Percentiles rank a stretch among this genome's conserved stretches.
Evolutionary conservation across 2,113 vertebrate genomes (phyloP).

Genomic region (Ibidorhyncha struthersii): DNA sequence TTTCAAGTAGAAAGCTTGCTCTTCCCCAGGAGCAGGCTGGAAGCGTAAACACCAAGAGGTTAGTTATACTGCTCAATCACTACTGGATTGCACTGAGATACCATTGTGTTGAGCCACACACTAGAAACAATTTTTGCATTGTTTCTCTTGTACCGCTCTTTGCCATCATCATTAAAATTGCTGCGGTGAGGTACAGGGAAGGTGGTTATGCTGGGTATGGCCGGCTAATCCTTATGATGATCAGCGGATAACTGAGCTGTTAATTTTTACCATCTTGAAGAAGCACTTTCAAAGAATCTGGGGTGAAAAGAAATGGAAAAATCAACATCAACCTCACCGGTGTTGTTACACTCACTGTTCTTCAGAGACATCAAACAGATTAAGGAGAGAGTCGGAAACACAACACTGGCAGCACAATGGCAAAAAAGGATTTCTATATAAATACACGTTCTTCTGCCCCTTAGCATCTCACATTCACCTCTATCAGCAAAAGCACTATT

Average conservation of each 20-base stretch:
- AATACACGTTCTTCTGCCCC: not conserved
- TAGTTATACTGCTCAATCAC: not conserved
- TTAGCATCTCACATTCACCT: not conserved
- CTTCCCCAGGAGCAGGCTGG: not conserved
- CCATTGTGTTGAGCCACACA: fast-evolving
- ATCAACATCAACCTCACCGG: fast-evolving
- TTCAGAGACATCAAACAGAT: not conserved
- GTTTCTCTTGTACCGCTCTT: not conserved
- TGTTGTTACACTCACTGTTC: not conserved
- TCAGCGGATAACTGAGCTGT: not conserved
- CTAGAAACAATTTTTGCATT: not conserved
- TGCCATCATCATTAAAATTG: not conserved
- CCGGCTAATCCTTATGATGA: not conserved
- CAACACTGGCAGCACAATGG: not conserved
- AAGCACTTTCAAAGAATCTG: not conserved
- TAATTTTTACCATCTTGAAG: not conserved
- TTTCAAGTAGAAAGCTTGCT: not conserved
- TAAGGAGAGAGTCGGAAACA: not conserved
- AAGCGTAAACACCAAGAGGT: fast-evolving
- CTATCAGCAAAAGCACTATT: not conserved
- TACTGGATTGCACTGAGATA: fast-evolving
- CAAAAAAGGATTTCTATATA: not conserved
- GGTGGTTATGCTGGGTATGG: not conserved
- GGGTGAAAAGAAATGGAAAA: not conserved
- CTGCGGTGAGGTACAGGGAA: not conserved